Evolutionary conservation across 2,888 invertebrate genomes (phyloP), one percentile per base, ranked within the genome.

Genomic region (Acanthosepion pharaonis): DNA sequence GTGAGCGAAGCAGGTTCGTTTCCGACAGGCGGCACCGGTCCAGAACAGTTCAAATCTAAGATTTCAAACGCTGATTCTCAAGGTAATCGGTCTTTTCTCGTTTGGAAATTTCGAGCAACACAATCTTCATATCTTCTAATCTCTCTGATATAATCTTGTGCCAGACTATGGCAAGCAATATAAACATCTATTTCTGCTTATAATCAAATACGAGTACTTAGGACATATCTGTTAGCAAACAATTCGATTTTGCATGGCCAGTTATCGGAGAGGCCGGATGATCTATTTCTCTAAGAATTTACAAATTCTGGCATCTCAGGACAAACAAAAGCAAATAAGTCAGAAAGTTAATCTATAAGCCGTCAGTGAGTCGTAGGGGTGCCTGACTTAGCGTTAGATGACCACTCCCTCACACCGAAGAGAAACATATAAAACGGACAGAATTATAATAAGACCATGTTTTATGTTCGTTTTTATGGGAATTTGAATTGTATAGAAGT

Each of bases 261-360:
- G 78, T 78, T 78, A 78, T 78, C 78, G 78, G n/a, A 78, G n/a
- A 78, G 2, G 5, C n/a, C 0, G 33, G n/a, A n/a, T 78, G 78
- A 78, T 78, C 78, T 78, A 78, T 78, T n/a, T 78, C 15, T n/a
- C n/a, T n/a, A 33, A 11, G 33, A 78, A 78, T 78, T n/a, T n/a
- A 78, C 78, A 78, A 78, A 78, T 11, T 5, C n/a, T 78, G 78
- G 78, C 78, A 78, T n/a, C 78, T 78, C 78, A n/a, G n/a, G 8
- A 78, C 78, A 33, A 78, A 78, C n/a, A 78, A n/a, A n/a, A 78
- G 78, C n/a, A 15, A n/a, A 78, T 78, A 78, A 78, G 78, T 78
- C 78, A 78, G 78, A 78, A 78, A n/a, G n/a, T 78, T 78, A 78
- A 78, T 78, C 78, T 78, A 78, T n/a, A n/a, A 78, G n/a, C 78